Percentiles rank a stretch among this genome's conserved stretches.
phyloP scores from a whole-genome alignment of 2,113 vertebrate genomes.

The Cyphomyrus plagiostoma region DNA sequence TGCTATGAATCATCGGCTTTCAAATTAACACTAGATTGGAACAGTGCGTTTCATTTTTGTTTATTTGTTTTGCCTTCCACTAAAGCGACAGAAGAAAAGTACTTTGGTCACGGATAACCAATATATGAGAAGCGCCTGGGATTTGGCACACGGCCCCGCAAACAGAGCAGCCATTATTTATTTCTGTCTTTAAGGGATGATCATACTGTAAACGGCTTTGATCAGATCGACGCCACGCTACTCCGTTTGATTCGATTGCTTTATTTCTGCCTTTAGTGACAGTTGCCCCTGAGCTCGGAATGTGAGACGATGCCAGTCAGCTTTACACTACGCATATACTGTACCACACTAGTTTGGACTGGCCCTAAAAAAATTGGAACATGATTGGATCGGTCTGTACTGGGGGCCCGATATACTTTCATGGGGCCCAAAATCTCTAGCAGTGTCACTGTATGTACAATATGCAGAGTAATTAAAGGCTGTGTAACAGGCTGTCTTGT shows the following conservation, averaged over 20 bases:
- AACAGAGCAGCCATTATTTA: neutral
- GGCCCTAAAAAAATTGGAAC: neutral
- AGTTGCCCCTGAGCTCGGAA: neutral
- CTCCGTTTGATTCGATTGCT: neutral
- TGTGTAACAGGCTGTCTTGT: neutral
- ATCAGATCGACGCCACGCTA: neutral
- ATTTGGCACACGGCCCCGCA: neutral
- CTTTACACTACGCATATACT: neutral
- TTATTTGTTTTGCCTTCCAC: neutral
- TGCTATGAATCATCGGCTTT: neutral
- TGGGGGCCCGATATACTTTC: neutral
- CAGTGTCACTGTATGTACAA: neutral
- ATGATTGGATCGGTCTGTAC: neutral
- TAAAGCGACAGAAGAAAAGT: neutral
- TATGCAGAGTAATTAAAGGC: neutral
- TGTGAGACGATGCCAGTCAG: neutral
- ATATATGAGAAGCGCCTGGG: neutral
- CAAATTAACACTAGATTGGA: slow-evolving; percentile 4
- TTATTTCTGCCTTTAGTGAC: neutral
- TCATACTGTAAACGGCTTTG: neutral
- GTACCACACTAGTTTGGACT: neutral
- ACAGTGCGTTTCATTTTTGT: neutral
- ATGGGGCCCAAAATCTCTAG: neutral
- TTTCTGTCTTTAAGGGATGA: neutral
- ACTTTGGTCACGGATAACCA: neutral